Evolutionary conservation across 2,888 invertebrate species (phyloP).

Genomic region (Drosophila paramelanica): DNA sequence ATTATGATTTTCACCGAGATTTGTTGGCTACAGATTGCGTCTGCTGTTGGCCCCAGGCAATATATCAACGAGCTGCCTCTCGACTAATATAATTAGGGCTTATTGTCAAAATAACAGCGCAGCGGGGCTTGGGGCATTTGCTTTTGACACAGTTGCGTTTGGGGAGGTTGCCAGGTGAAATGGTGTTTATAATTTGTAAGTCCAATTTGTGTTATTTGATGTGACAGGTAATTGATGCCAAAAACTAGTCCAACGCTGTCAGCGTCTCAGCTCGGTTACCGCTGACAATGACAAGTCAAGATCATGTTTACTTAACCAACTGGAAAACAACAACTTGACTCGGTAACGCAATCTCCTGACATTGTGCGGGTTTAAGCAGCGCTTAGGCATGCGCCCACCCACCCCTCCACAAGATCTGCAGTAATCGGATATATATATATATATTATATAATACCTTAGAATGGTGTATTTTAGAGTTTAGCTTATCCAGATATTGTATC

Average conservation of each 20-base stretch:
- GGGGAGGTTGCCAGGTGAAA: constrained; percentile 55
- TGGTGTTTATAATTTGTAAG: constrained; percentile 72
- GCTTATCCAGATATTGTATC: neutral
- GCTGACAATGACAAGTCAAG: constrained; percentile 75
- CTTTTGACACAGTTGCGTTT: constrained; percentile 72
- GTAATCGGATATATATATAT: constrained; percentile 1
- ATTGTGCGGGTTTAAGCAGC: constrained; percentile 69
- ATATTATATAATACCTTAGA: constrained; percentile 21
- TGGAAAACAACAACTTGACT: constrained; percentile 64
- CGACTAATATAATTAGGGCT: constrained; percentile 75
- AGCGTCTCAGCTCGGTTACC: constrained; percentile 59
- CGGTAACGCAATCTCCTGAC: constrained; percentile 57
- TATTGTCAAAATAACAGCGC: constrained; percentile 65
- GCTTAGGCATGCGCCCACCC: constrained; percentile 50
- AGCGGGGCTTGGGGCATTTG: constrained; percentile 32
- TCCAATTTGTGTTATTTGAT: constrained; percentile 48
- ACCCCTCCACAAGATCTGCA: neutral
- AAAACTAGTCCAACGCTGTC: constrained; percentile 58
- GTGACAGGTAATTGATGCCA: constrained; percentile 78
- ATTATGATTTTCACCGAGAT: constrained; percentile 75
- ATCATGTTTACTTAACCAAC: constrained; percentile 82
- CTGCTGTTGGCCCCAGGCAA: constrained; percentile 59
- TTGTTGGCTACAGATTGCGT: constrained; percentile 62
- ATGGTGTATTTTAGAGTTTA: neutral
- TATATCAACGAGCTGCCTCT: constrained; percentile 67